Evolutionary conservation across 2,797 vertebrate species (phyloP).

Genomic region (Pseudocheirus occidentalis): DNA sequence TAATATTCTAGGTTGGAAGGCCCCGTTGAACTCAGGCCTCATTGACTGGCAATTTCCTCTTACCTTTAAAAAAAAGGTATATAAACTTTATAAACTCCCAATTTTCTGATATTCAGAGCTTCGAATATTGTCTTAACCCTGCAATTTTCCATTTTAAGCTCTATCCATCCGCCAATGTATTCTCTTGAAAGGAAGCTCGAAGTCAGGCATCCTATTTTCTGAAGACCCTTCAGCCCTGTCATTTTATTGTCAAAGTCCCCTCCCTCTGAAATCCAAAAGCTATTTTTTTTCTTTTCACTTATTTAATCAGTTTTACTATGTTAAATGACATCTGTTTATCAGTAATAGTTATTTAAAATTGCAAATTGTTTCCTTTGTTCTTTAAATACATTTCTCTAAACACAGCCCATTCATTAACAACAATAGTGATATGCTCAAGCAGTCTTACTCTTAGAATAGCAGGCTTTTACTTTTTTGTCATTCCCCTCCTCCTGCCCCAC

Average conservation of each 20-base stretch:
- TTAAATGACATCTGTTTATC: not conserved
- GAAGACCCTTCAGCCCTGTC: too few species aligned
- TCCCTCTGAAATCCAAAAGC: not conserved
- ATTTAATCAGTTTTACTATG: not conserved
- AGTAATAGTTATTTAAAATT: not conserved
- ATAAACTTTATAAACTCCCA: too few species aligned
- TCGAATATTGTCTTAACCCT: too few species aligned
- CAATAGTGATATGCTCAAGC: not conserved
- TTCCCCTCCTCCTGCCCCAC: too few species aligned
- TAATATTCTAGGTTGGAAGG: too few species aligned
- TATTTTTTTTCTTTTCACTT: not conserved
- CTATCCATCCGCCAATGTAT: not conserved
- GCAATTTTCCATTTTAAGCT: not conserved
- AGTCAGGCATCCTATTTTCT: not conserved
- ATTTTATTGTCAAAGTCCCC: too few species aligned
- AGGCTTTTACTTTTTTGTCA: too few species aligned
- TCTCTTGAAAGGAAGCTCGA: not conserved
- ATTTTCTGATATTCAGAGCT: too few species aligned
- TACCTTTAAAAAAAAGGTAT: too few species aligned
- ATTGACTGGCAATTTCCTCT: too few species aligned
- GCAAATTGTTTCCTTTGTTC: not conserved
- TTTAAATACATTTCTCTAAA: not conserved
- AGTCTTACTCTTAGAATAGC: not conserved
- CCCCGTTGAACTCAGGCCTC: too few species aligned
- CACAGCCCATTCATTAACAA: not conserved